Evolutionary conservation across 2,113 vertebrate species (phyloP).

Genomic region (Siniperca knerii): DNA sequence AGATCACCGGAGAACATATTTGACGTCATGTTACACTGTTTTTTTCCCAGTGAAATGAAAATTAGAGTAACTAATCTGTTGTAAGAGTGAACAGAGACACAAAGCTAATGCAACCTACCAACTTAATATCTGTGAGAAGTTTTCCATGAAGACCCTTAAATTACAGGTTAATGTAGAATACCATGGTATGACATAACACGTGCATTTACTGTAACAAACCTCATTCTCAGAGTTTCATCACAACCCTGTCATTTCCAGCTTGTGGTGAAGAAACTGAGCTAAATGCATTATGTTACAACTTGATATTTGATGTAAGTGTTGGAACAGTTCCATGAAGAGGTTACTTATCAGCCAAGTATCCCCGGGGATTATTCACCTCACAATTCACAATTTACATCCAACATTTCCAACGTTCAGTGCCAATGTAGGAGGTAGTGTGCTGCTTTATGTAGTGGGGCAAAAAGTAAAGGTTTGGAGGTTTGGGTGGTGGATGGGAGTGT

Average conservation of each 20-base stretch:
- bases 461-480: not conserved
- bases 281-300: not conserved
- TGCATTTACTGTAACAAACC: not conserved
- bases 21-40: not conserved
- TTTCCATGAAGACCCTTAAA: not conserved
- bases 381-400: not conserved
- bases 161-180: not conserved
- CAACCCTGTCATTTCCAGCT: not conserved
- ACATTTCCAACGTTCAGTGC: not conserved
- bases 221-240: not conserved
- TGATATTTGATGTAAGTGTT: constrained; percentile 12
- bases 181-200: not conserved
- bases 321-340: not conserved
- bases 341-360: not conserved
- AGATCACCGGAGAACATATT: constrained; percentile 24
- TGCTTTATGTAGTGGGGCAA: not conserved
- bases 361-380: not conserved
- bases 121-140: not conserved
- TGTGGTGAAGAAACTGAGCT: not conserved
- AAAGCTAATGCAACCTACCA: not conserved
- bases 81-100: not conserved
- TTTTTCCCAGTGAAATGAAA: not conserved
- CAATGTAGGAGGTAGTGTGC: not conserved
- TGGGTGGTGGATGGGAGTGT: not conserved
- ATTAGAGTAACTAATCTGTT: not conserved